Evolutionary conservation across 2,113 vertebrate genomes (phyloP).

Genomic region (Syrmaticus mikado): DNA sequence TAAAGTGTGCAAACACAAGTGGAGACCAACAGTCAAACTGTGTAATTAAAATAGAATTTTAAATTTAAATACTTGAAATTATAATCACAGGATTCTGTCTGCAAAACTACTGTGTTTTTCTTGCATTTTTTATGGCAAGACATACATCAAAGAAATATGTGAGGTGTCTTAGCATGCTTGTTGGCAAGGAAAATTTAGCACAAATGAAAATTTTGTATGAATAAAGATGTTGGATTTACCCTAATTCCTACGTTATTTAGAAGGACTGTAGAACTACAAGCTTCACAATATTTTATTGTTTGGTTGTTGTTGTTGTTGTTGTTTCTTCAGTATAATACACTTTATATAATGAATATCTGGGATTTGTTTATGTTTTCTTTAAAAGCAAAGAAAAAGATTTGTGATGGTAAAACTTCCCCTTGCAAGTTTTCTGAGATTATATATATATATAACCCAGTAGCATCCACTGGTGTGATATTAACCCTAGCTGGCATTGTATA

Average conservation of each 20-base stretch:
- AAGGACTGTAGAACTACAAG: not conserved
- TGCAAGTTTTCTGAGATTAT: not conserved
- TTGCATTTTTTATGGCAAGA: not conserved
- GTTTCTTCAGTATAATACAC: not conserved
- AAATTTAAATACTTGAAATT: not conserved
- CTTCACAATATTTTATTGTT: not conserved
- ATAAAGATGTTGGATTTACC: not conserved
- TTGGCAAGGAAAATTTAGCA: not conserved
- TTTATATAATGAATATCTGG: not conserved
- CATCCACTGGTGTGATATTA: not conserved
- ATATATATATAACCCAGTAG: not conserved
- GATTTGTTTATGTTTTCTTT: not conserved
- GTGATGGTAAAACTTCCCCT: not conserved
- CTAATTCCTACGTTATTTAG: not conserved
- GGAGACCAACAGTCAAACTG: not conserved
- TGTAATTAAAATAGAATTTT: not conserved
- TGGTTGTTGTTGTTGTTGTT: no score
- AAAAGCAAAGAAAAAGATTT: not conserved
- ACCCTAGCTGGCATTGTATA: not conserved
- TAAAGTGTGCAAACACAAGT: not conserved
- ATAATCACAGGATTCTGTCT: not conserved
- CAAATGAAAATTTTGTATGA: not conserved
- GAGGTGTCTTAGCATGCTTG: not conserved
- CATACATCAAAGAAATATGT: not conserved
- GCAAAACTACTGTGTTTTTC: not conserved